phyloP scores from a whole-genome alignment of 2,888 invertebrate species.

The Oegoconia quadripuncta region DNA sequence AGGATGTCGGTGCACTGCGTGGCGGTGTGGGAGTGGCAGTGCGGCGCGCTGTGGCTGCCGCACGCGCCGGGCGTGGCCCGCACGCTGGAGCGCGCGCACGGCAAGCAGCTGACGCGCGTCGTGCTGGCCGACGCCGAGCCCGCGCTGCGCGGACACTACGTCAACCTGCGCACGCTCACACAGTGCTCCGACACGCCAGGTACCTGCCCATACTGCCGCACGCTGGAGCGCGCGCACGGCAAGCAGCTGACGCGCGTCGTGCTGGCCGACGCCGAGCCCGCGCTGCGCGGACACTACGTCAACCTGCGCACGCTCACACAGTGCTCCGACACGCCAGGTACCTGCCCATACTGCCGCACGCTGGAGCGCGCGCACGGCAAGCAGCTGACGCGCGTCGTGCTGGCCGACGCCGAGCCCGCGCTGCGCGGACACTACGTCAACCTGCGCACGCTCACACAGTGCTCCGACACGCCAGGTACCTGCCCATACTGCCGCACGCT shows the following conservation, averaged over 20 bases:
- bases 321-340: slow-evolving; percentile 79
- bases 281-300: slow-evolving; percentile 87
- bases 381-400: slow-evolving; percentile 88
- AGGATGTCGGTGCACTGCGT: slow-evolving; percentile 84
- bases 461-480: slow-evolving; percentile 77
- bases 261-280: slow-evolving; percentile 92
- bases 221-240: slow-evolving; percentile 89
- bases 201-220: slow-evolving; percentile 13
- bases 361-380: slow-evolving; percentile 91
- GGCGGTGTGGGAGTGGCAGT: slow-evolving; percentile 89
- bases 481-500: slow-evolving; percentile 55
- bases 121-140: slow-evolving; percentile 94
- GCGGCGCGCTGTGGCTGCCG: slow-evolving; percentile 85
- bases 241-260: slow-evolving; percentile 91
- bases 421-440: slow-evolving; percentile 89
- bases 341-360: slow-evolving; percentile 33
- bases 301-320: slow-evolving; percentile 87
- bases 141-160: slow-evolving; percentile 86
- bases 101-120: slow-evolving; percentile 89
- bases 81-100: slow-evolving; percentile 90
- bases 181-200: slow-evolving; percentile 82
- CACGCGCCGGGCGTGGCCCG: slow-evolving; percentile 92
- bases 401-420: slow-evolving; percentile 92
- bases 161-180: slow-evolving; percentile 86
- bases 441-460: slow-evolving; percentile 85